Base-by-base conservation (phyloP, 2,888 invertebrate genomes). In the Dolichomitus sp. region DNA sequence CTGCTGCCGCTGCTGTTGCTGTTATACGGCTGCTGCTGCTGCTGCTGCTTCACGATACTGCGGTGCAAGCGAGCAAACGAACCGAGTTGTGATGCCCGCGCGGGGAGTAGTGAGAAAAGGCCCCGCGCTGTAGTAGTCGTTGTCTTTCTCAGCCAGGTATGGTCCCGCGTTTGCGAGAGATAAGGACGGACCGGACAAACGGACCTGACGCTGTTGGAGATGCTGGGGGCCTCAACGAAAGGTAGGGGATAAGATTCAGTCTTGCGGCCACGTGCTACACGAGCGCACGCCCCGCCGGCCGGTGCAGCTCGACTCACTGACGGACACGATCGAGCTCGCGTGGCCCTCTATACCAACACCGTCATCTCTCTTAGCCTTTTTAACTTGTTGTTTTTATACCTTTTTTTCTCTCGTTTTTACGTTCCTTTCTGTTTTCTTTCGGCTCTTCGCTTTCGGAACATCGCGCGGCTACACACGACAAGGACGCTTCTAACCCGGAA, bases 221-320 rank as follows among this genome's bases (percentile, higher is more conserved):
- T 80, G 54, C 83, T 77, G 80, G 76, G 81, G 83, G 80, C 72
- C 83, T 77, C 80, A 74, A 85, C 86, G 81, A 81, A 86, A 92
- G 91, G 92, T 91, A 92, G 92, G 92, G 92, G 92, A 91, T 80
- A 77, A 80, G 83, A 83, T 88, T 92, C 92, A 92, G 92, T 92
- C 92, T 92, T 90, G 91, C 90, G 90, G 92, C 92, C 92, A 92
- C 92, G 92, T 92, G 92, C 92, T 92, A 91, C 91, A 91, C 90
- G 92, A 92, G 90, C 92, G 92, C 92, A 92, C 92, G 92, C 92
- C 91, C 90, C 89, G 92, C 91, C 91, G 91, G 91, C 91, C 90
- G 90, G 91, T 91, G 87, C 88, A 86, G 87, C 88, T 88, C 86
- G 84, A 75, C 66, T 63, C 76, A 85, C 87, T 86, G 85, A 87